Conservation (phyloP, 1,140 invertebrate genomes). For the Panulirus ornatus region DNA sequence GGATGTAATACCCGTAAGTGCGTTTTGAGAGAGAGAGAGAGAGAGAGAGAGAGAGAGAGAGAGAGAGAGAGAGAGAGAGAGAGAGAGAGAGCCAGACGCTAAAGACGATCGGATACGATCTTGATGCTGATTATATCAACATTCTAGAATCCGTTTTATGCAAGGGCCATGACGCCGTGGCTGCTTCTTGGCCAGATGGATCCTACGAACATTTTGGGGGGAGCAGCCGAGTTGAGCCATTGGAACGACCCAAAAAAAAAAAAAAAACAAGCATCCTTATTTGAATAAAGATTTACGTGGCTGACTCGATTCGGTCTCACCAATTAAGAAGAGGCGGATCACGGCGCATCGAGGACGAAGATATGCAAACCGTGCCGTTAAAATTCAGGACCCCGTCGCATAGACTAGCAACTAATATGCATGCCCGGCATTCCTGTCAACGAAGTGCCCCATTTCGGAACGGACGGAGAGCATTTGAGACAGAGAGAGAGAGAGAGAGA, state of each 20-base stretch:
- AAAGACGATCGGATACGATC: no score
- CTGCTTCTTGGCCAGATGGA: no score
- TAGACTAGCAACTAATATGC: not conserved
- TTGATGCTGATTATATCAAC: no score
- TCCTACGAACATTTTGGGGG: no score
- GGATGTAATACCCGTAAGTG: no score
- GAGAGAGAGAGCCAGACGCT: not conserved
- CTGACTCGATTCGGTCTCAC: not conserved
- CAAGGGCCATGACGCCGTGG: no score
- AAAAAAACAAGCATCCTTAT: no score
- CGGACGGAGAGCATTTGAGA: not conserved
- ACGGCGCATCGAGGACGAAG: not conserved
- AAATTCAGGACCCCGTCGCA: not conserved
- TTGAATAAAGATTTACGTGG: not conserved
- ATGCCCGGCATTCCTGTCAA: not conserved
- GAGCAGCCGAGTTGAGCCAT: no score
- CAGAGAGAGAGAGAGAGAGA: not conserved
- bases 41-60: not conserved
- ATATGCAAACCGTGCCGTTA: constrained; percentile 15
- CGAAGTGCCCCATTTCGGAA: not conserved
- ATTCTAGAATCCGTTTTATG: no score
- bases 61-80: not conserved
- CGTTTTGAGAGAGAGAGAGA: constrained; percentile 7
- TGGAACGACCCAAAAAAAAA: no score
- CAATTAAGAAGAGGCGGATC: not conserved